Evolutionary conservation across 2,113 vertebrate species (phyloP).

Genomic region (Psephotus haematonotus): DNA sequence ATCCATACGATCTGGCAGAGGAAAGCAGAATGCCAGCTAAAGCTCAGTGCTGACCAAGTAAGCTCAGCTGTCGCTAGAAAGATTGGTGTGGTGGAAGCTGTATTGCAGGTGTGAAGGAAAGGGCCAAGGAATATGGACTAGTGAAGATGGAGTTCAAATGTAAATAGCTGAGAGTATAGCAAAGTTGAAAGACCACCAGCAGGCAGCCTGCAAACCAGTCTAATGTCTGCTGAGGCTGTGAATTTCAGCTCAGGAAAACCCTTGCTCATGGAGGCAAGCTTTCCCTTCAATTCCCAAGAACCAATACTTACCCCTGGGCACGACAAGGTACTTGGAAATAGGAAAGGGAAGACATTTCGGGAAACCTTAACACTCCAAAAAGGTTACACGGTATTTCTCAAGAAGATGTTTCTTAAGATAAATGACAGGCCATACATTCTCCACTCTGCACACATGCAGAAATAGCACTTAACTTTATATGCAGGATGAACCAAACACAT

Average conservation of each 20-base stretch:
- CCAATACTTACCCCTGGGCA: background rate
- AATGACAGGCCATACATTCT: background rate
- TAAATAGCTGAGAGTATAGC: background rate
- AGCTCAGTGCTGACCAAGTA: background rate
- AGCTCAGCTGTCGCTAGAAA: background rate
- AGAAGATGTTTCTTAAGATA: background rate
- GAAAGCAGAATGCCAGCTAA: background rate
- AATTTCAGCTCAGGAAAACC: background rate
- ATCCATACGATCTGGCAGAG: background rate
- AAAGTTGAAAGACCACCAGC: background rate
- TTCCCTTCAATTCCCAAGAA: background rate
- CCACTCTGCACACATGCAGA: rapidly evolving
- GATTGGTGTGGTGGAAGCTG: background rate
- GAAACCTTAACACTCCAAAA: background rate
- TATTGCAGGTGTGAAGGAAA: background rate
- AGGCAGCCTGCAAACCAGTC: background rate
- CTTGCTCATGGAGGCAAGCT: background rate
- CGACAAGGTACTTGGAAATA: background rate
- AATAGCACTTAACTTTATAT: background rate
- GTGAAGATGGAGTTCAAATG: background rate
- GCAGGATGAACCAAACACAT: background rate
- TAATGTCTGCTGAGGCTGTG: background rate
- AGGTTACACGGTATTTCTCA: background rate
- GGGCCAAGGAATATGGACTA: background rate
- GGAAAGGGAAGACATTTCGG: background rate